Conservation (phyloP, 2,797 vertebrate species). For the Champsocephalus gunnari region DNA sequence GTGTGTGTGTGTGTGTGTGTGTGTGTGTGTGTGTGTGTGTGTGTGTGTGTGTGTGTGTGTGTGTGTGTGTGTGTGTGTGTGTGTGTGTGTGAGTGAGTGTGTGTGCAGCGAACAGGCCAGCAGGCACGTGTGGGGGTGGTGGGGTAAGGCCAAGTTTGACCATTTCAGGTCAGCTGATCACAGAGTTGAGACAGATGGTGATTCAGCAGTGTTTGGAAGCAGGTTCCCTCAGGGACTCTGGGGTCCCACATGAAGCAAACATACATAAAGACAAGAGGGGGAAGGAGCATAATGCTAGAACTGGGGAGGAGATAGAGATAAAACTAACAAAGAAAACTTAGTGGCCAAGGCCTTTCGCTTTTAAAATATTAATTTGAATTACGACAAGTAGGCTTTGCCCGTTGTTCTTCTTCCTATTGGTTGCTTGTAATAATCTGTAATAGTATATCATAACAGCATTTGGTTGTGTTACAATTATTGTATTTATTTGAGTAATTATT, state of each 20-base stretch:
- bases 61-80: background rate
- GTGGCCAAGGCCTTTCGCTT: background rate
- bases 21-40: background rate
- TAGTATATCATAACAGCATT: background rate
- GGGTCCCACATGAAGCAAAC: conserved; percentile 14
- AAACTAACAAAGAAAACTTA: background rate
- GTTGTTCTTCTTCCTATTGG: background rate
- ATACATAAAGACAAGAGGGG: conserved; percentile 10
- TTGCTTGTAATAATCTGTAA: background rate
- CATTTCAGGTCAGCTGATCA: conserved; percentile 76
- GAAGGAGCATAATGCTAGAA: conserved; percentile 1
- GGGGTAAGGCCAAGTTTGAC: conserved; percentile 74
- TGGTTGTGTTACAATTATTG: background rate
- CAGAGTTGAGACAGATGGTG: conserved; percentile 78
- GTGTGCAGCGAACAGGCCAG: conserved; percentile 44
- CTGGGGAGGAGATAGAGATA: background rate
- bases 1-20: too few relatives aligned
- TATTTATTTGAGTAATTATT: background rate
- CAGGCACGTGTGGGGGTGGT: conserved; percentile 52
- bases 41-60: conserved; percentile 9
- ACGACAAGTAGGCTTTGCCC: background rate
- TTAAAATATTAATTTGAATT: conserved; percentile 2
- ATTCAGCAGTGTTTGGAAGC: conserved; percentile 64
- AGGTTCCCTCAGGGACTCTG: conserved; percentile 49
- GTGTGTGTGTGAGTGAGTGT: background rate